Conservation (phyloP, 2,113 vertebrate species). For the Dicaeum eximium region DNA sequence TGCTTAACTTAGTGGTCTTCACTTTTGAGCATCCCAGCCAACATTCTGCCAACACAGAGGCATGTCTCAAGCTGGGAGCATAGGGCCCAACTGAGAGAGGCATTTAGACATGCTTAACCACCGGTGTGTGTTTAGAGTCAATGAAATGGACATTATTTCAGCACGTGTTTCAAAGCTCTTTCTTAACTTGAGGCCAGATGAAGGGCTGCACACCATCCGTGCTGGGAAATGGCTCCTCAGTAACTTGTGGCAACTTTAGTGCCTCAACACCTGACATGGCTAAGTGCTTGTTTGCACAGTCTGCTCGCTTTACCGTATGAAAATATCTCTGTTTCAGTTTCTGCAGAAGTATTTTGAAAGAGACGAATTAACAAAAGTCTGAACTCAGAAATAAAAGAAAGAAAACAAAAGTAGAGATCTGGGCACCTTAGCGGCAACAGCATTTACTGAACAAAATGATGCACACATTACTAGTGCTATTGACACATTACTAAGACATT, state of each 20-base stretch:
- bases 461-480: neutral
- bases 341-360: neutral
- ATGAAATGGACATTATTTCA: neutral
- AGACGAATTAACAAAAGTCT: neutral
- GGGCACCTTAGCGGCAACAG: neutral
- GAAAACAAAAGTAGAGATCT: neutral
- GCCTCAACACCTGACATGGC: neutral
- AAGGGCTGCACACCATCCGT: neutral
- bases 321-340: neutral
- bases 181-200: neutral
- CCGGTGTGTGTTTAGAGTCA: neutral
- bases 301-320: neutral
- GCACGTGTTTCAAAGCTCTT: neutral
- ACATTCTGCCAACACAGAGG: neutral
- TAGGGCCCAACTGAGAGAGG: neutral
- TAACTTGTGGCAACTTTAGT: neutral
- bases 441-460: neutral
- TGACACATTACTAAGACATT: neutral
- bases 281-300: neutral
- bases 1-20: neutral
- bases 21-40: neutral
- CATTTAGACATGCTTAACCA: neutral
- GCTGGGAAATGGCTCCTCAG: neutral
- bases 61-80: neutral
- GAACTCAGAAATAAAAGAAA: neutral